Base-by-base conservation (phyloP, 1,140 invertebrate species). In the Drosophila neocordata region DNA sequence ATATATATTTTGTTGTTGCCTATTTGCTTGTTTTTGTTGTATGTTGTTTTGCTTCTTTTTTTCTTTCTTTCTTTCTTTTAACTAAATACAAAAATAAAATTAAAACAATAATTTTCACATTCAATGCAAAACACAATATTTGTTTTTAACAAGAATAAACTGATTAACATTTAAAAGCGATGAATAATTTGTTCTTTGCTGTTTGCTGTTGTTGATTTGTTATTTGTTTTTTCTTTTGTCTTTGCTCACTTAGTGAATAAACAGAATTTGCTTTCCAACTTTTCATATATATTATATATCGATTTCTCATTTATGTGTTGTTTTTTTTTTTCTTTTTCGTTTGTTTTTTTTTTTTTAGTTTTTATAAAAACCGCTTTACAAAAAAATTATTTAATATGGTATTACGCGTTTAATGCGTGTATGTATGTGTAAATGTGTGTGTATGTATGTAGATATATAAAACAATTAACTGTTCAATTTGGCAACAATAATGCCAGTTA, bases 401-500 rank as follows among this genome's bases (percentile, higher is more conserved):
- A 44, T 67, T 20, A 51, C 62, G 57, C 69, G 27, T 38, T 63
- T 5, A 63, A 61, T 52, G 41, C 15, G 35, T 65, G 44, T 62
- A 53, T 58, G 34, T 63, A 44, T 65, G 20, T 71, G 37, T 68
- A 34, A 41, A 41, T 65, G 22, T 55, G 38, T 53, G 13, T 71
- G 18, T 61, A 20, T 66, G 41, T 83, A 62, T 59, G 52, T 59
- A 51, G 34, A 20, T 62, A 38, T 63, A 74, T 79, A 65, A 89
- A 75, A 79, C 77, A 90, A 87, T 91, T 92, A 93, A 88, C 90
- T 92, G 75, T 92, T 93, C 52, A 94, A 77, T 80, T 93, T 84
- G n/a, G 90, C 91, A 52, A 95, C 93, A 27, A 95, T 92, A 89
- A 95, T 93, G 20, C 93, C 92, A 64, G 96, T 94, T 85, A 96